phyloP scores from a whole-genome alignment of 2,113 vertebrate genomes.

The Petrocephalus zakoni region DNA sequence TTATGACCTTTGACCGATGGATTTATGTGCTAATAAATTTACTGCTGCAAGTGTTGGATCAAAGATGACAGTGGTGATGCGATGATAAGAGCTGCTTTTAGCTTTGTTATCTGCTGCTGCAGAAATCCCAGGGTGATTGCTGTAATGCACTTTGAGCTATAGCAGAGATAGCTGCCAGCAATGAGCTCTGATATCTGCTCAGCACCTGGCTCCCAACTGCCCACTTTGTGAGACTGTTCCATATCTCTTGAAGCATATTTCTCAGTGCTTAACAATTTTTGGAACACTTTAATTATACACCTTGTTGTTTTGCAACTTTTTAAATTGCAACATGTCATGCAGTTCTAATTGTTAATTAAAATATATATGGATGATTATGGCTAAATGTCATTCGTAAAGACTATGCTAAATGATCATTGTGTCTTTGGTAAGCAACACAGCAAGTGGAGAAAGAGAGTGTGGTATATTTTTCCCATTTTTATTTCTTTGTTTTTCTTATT shows the following conservation, averaged over 20 bases:
- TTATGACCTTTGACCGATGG: background rate
- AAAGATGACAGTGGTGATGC: slow-evolving; percentile 8
- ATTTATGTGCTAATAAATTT: background rate
- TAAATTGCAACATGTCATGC: background rate
- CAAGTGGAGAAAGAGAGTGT: background rate
- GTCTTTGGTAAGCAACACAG: slow-evolving; percentile 10
- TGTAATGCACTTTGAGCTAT: slow-evolving; percentile 13
- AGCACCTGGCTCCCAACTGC: background rate
- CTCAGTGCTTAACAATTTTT: slow-evolving; percentile 6
- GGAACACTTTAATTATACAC: background rate
- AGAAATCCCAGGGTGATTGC: background rate
- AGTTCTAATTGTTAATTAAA: background rate
- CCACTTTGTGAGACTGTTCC: background rate
- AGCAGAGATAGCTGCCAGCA: background rate
- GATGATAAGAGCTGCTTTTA: background rate
- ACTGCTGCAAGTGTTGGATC: background rate
- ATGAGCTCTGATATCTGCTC: background rate
- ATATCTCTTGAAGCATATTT: background rate
- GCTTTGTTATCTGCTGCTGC: background rate
- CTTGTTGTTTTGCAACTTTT: slow-evolving; percentile 5
- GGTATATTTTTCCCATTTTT: background rate
- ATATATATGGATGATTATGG: background rate
- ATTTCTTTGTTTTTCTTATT: background rate
- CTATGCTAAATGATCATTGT: background rate
- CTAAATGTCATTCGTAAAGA: background rate